Evolutionary conservation across 2,888 invertebrate genomes (phyloP).

Genomic region (Spodoptera exigua): DNA sequence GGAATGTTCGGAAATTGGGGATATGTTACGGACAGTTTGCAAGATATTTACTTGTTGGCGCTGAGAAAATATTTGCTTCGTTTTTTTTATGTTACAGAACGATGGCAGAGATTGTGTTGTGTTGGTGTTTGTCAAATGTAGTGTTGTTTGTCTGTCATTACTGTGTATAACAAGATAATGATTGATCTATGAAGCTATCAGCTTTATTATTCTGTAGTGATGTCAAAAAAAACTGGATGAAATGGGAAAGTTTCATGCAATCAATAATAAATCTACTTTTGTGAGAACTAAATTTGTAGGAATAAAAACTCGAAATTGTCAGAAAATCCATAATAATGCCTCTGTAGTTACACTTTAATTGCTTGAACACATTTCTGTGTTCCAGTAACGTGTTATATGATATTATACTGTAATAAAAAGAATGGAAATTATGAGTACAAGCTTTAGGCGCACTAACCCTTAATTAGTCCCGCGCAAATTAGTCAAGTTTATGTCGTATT

Average conservation of each 20-base stretch:
- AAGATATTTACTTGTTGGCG: conserved; percentile 56
- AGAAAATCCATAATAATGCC: neutral
- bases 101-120: conserved; percentile 35
- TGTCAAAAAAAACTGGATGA: too few relatives aligned
- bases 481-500: neutral
- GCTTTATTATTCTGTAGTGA: too few relatives aligned
- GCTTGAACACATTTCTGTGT: conserved; percentile 45
- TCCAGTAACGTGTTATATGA: conserved; percentile 28
- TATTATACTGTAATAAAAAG: conserved; percentile 47
- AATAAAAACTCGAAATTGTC: too few relatives aligned
- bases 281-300: too few relatives aligned
- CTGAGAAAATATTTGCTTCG: conserved; percentile 53
- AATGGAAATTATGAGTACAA: conserved; percentile 33
- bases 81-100: conserved; percentile 51
- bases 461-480: conserved; percentile 41
- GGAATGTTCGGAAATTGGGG: conserved; percentile 61
- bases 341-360: conserved; percentile 47
- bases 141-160: neutral
- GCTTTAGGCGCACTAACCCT: conserved; percentile 29
- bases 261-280: too few relatives aligned
- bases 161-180: too few relatives aligned
- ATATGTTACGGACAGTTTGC: conserved; percentile 59
- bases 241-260: too few relatives aligned
- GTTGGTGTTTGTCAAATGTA: conserved; percentile 11
- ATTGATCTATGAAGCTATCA: too few relatives aligned